Base-by-base conservation (phyloP, 2,113 vertebrate species). In the Poeciliopsis turrubarensis region DNA sequence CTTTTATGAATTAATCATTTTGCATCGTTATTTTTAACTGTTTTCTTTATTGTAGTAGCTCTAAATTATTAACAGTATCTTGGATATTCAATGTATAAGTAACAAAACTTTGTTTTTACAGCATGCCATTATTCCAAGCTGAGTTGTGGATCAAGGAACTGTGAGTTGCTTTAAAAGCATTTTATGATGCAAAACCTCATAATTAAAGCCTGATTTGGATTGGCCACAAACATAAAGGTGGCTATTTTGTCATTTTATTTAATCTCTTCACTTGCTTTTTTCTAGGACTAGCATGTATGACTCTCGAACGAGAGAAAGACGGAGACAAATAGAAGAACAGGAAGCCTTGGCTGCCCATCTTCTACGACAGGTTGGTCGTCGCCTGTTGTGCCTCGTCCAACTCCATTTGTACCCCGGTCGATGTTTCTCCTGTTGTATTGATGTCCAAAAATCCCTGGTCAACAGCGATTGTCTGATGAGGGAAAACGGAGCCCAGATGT, bases 91-190 rank as follows among this genome's bases (percentile, higher is more conserved):
- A 8, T 7, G 17, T 17, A 12, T 60, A 34, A 4, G 15, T 10
- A 13, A 30, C 3, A 37, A 6, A 57, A 69, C 73, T 25, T 72
- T 25, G 68, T 0, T 85, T 70, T 79, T 78, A 26, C 77, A 99
- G 97, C 68, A 84, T 92, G 73, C 94, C 94, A 0, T 97, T 95
- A 89, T 99, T 99, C 92, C 94, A 97, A 78, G 96, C 97, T 0
- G 97, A 98, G 57, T 89, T 97, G 4, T 99, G 98, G 98, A 99
- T 98, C 92, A 99, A 98, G 93, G 98, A 99, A 92, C 86, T 99
- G 98, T 99, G 90, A 97, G 97, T 96, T 13, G 5, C 30, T 15
- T 15, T 1, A 9, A 15, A 3, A 30, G 5, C 11, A 6, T 72
- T 32, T 13, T 9, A 19, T 37, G 30, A 27, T 54, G 4, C 10